Evolutionary conservation across 2,888 invertebrate genomes (phyloP), one percentile per base, ranked within the genome.

Genomic region (Chaitophorus viminalis): DNA sequence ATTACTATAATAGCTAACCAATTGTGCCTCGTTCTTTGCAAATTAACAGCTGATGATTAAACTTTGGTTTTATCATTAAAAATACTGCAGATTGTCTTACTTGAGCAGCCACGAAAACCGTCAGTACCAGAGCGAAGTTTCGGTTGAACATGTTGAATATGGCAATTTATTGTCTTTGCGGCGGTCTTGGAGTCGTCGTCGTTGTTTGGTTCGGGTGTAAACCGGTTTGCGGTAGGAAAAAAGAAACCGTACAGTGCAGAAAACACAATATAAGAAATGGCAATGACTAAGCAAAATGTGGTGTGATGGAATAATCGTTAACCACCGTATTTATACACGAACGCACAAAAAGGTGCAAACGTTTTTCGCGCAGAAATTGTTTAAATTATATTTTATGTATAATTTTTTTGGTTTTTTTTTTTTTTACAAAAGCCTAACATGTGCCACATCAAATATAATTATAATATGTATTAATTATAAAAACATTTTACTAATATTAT

Each of bases 401-500:
- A n/a, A 3, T 33, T 65, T n/a, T 36, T 18, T 46, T 46, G 1
- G 21, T 78, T n/a, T n/a, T 78, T n/a, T 6, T 60, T 60, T 79
- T 79, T 39, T 36, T 8, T 9, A 65, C 4, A 33, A n/a, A n/a
- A n/a, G 65, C 8, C 3, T 1, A 33, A 65, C 36, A 65, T 79
- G 79, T 65, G 65, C 46, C 65, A 39, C n/a, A 33, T 65, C 65
- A 29, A 29, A 4, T 68, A 68, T 68, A 68, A 29, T 60, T 0
- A 65, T 79, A 65, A 79, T 79, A 18, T 65, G 18, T 79, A 65
- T 79, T 79, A 79, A 79, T 79, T 39, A 65, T 29, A 39, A 65
- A 79, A 79, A 79, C 79, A 79, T 79, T 79, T 65, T 36, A n/a
- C 79, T 79, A 65, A 79, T 29, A 65, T 79, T 79, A 39, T 65